These are phyloP conservation scores for Gryllus bimaculatus DNA, from an alignment of 1,140 invertebrate species.

Conservation along the genomic window DNA sequence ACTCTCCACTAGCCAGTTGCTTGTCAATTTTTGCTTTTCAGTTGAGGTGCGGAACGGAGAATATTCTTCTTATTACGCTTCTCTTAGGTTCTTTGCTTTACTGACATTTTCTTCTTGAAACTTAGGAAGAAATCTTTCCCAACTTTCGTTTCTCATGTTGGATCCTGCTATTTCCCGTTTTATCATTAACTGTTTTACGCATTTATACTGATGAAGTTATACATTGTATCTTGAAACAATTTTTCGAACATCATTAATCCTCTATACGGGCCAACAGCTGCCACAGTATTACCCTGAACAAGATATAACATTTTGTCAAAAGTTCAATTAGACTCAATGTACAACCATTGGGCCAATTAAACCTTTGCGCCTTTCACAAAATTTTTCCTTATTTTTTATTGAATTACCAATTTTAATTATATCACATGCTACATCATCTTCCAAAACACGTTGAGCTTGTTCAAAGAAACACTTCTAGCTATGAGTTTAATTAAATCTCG, in stretches of 20 bases:
- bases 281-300: conserved; percentile 97
- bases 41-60: conserved; percentile 91
- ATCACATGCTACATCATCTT: conserved; percentile 88
- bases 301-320: conserved; percentile 96
- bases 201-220: conserved; percentile 99
- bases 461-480: conserved; percentile 94
- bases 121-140: conserved; percentile 94
- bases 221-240: conserved; percentile 97
- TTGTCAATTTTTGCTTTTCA: conserved; percentile 91
- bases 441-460: conserved; percentile 73
- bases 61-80: conserved; percentile 81
- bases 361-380: conserved; percentile 90
- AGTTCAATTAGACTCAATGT: conserved; percentile 95
- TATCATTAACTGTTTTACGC: conserved; percentile 98
- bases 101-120: conserved; percentile 87
- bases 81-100: conserved; percentile 73
- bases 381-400: conserved; percentile 87
- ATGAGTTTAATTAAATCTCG: conserved; percentile 93
- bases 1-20: conserved; percentile 90
- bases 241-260: conserved; percentile 75
- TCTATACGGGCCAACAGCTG: conserved; percentile 89
- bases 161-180: conserved; percentile 87
- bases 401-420: conserved; percentile 94
- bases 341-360: conserved; percentile 92
- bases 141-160: conserved; percentile 88